phyloP scores from a whole-genome alignment of 2,888 invertebrate species.

The Ptychoptera albimana region DNA sequence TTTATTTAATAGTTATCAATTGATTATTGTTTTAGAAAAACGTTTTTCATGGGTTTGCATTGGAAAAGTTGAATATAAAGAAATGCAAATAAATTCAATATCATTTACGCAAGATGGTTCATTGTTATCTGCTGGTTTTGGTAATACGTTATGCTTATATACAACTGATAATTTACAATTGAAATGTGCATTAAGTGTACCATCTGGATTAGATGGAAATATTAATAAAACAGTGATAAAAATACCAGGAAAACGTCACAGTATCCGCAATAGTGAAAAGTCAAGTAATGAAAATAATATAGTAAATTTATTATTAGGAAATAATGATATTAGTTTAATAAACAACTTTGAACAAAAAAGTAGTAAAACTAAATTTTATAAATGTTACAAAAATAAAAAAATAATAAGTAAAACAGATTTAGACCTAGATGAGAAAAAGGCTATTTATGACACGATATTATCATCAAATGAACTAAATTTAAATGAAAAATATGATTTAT shows the following conservation, averaged over 20 bases:
- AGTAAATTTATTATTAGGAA: neutral
- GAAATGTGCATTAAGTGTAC: slow-evolving; percentile 35
- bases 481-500: slow-evolving; percentile 20
- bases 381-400: slow-evolving; percentile 15
- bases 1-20: neutral
- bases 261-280: neutral
- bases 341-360: neutral
- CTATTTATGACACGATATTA: slow-evolving; percentile 18
- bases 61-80: slow-evolving; percentile 43
- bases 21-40: slow-evolving; percentile 2
- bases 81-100: slow-evolving; percentile 37
- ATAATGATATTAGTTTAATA: too few relatives aligned
- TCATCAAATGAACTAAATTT: slow-evolving; percentile 22
- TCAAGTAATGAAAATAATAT: neutral
- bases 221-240: slow-evolving; percentile 21
- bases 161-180: slow-evolving; percentile 39
- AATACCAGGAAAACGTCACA: too few relatives aligned
- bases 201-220: slow-evolving; percentile 21
- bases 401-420: slow-evolving; percentile 13
- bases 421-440: slow-evolving; percentile 9
- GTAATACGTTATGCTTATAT: slow-evolving; percentile 51
- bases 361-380: slow-evolving; percentile 8
- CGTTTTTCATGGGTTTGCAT: slow-evolving; percentile 47
- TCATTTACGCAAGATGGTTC: slow-evolving; percentile 65
- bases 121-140: slow-evolving; percentile 52